Base-by-base conservation (phyloP, 2,113 vertebrate species). In the Nymphicus hollandicus region DNA sequence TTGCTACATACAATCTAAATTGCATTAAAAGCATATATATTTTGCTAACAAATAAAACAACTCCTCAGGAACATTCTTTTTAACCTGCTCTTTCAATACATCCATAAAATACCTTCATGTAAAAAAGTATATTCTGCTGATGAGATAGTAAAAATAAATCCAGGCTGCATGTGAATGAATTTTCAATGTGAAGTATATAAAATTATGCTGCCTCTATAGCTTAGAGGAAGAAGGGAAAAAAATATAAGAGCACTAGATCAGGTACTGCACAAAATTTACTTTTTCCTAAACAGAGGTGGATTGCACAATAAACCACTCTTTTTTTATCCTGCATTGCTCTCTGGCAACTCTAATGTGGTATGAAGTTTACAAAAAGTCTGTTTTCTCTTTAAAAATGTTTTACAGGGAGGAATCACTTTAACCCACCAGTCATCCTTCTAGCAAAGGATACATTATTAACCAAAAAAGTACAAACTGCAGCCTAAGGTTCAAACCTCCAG, bases 111-210 rank as follows among this genome's bases (percentile, higher is more conserved):
- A 93, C 23, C 55, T 53, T 89, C 86, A 65, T 53, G 80, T 72
- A 87, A 84, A 95, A 92, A 89, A 66, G 76, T 71, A 82, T 64
- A 89, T 88, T 94, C 44, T 89, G 81, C 44, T 96, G 92, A 94
- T 94, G 86, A 96, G 92, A 88, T 46, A 87, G 77, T 91, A 96
- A 97, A 97, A 97, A 93, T 91, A 96, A 92, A 94, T 87, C 49
- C 53, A 73, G 83, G 33, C 73, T 82, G 77, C 88, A 92, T 92
- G 69, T 93, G 81, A 96, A 96, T 95, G 88, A 85, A 87, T 93
- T 94, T 94, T 95, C 93, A 93, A 46, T 95, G 89, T 63, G 86
- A 92, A 89, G 8, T 82, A 91, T 49, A 93, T 85, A 87, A 95
- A 96, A 92, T 92, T 82, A 96, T 89, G 81, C 83, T 93, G 69